Evolutionary conservation across 2,797 vertebrate genomes (phyloP), one percentile per base, ranked within the genome.

Genomic region (Tokudaia tokunoshimensis): DNA sequence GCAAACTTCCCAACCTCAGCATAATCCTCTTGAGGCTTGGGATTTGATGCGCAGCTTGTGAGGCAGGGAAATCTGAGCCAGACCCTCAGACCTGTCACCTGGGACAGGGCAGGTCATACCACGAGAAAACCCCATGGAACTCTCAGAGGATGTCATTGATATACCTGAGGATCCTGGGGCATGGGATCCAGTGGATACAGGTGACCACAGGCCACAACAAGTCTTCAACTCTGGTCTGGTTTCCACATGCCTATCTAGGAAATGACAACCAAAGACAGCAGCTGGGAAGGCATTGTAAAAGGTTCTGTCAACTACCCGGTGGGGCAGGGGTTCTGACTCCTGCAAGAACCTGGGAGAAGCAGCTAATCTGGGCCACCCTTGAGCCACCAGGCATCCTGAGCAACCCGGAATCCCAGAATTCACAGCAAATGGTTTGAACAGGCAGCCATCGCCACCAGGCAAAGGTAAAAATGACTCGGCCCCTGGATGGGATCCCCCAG

Each of bases 31-130:
- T 3, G 80, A 85, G 31, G 92, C 57, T 93, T 41, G 98, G 82
- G 97, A 98, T 95, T 99, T 99, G 88, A 99, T 96, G 75, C 98
- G 97, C 83, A 99, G 98, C 97, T 99, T 99, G 96, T 98, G 98
- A 24, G 99, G 99, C 83, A 98, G 97, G 1, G 98, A 98, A 4
- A 98, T 92, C 41, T 17, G 96, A 67, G 80, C 90, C n/a, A 76
- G 93, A 20, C 37, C 92, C 91, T 95, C 96, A 0, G 57, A 20
- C 8, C 92, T 89, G 0, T 59, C 89, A 44, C 96, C 97, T 9
- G 96, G 89, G 11, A n/a, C 20, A 19, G 97, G 65, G 76, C 85
- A 97, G 26, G 80, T 5, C 26, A 87, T 70, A 70, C 91, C 17
- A 0, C 86, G 50, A 12, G 95, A 72, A 24, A 95, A 20, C 6